These are phyloP conservation scores for Chlorodrepanis virens DNA, from an alignment of 2,113 vertebrate species.

Conservation along the genomic window DNA sequence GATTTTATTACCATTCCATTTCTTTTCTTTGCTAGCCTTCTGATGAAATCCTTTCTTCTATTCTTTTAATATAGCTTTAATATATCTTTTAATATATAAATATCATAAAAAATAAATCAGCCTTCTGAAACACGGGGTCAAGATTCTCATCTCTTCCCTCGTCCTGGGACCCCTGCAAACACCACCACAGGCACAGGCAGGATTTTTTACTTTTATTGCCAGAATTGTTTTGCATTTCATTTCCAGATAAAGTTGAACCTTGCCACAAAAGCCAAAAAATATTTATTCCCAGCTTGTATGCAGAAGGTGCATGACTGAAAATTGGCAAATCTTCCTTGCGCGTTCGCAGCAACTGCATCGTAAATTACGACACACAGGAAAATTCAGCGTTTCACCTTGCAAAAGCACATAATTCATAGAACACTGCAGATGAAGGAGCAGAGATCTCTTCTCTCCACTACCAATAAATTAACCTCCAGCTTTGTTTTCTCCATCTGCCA, in stretches of 20 bases:
- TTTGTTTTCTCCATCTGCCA: conserved; percentile 47
- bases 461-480: conserved; percentile 44
- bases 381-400: conserved; percentile 20
- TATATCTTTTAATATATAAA: too few relatives aligned
- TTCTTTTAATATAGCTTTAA: too few relatives aligned
- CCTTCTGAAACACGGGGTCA: too few relatives aligned
- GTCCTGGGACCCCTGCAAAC: too few relatives aligned
- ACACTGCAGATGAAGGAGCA: neutral
- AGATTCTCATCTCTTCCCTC: too few relatives aligned
- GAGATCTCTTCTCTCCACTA: neutral
- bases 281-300: neutral
- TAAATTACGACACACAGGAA: neutral
- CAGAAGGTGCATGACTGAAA: neutral
- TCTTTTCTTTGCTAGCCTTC: too few relatives aligned
- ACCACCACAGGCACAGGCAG: neutral
- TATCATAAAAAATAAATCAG: too few relatives aligned
- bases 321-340: neutral
- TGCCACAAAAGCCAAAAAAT: neutral
- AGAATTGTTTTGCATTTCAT: neutral
- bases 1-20: too few relatives aligned
- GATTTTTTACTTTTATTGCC: neutral
- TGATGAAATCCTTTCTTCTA: too few relatives aligned
- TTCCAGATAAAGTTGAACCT: neutral
- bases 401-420: conserved; percentile 20
- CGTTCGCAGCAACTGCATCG: neutral